A percentile compares a stretch with the other conserved stretches of the same genome.
Evolutionary conservation across 2,797 vertebrate species (phyloP).

Genomic region (Pseudochirops corinnae): DNA sequence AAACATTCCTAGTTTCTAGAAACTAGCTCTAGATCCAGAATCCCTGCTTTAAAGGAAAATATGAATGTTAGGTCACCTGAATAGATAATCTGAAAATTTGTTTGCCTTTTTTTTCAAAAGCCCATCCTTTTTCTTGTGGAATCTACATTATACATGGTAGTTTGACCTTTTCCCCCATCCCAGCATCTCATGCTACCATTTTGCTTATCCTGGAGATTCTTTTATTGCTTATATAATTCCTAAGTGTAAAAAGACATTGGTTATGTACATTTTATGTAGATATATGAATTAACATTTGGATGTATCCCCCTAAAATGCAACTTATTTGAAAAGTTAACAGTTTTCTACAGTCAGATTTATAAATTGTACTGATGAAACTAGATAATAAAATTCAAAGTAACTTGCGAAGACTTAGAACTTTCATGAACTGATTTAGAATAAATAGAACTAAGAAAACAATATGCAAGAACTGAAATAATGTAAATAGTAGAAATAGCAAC

Average conservation of each 20-base stretch:
- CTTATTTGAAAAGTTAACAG: not conserved
- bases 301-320: not conserved
- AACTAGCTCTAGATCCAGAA: not conserved
- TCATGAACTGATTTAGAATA: not conserved
- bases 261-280: not conserved
- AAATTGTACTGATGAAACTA: not conserved
- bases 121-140: not conserved
- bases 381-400: not conserved
- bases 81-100: not conserved
- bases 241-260: not conserved
- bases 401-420: not conserved
- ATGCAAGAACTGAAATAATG: not conserved
- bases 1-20: not conserved
- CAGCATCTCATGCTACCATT: not conserved
- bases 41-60: not conserved
- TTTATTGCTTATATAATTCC: not conserved
- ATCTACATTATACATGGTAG: not conserved
- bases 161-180: not conserved
- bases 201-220: slow-evolving; percentile 33
- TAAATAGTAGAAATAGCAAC: not conserved
- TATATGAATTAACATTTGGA: not conserved
- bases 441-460: not conserved
- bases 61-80: not conserved
- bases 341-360: too few relatives aligned
- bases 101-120: not conserved